Base-by-base conservation (phyloP, 92 coral and sea anemone genomes). In the Zoanthus solanderi region DNA sequence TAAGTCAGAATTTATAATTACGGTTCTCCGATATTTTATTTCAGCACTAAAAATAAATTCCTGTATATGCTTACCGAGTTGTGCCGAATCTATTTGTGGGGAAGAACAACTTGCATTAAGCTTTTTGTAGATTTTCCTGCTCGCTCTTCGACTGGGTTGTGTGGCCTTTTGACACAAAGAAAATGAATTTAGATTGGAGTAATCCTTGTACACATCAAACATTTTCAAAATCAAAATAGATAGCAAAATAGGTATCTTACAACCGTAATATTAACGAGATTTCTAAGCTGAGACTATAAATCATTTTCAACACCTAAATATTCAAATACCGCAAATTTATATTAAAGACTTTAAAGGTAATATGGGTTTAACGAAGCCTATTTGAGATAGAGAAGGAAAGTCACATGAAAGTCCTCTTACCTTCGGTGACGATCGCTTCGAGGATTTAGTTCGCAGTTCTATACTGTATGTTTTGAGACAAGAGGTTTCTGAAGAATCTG, bases 111-210 rank as follows among this genome's bases (percentile, higher is more conserved):
- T 65, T 81, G 85, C 37, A 67, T 65, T 18, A 11, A 71, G 61
- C 1, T 12, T 45, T 29, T 50, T 81, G 85, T 71, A 81, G 28
- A 81, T 9, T 81, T 53, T 81, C 85, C 66, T 81, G 74, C 28
- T 81, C 47, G 58, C 23, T 13, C 75, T 66, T 47, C 85, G 75
- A 46, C 46, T 47, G 34, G 66, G 54, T 63, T 81, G 85, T 12
- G 73, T 81, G 61, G 75, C 75, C 85, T 81, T 65, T 63, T 65
- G 60, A 63, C 53, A 81, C 85, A 81, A 81, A 81, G 74, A 29
- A 71, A 81, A 29, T 11, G 84, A 47, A 3, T 17, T 17, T 12
- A 80, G 37, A 44, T 46, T 1, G 71, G 7, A 8, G 45, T 6
- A 9, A 44, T 30, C 14, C 11, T 60, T 45, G 29, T n/a, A 42